Conservation (phyloP, 2,113 vertebrate species). For the Mixornis gularis region DNA sequence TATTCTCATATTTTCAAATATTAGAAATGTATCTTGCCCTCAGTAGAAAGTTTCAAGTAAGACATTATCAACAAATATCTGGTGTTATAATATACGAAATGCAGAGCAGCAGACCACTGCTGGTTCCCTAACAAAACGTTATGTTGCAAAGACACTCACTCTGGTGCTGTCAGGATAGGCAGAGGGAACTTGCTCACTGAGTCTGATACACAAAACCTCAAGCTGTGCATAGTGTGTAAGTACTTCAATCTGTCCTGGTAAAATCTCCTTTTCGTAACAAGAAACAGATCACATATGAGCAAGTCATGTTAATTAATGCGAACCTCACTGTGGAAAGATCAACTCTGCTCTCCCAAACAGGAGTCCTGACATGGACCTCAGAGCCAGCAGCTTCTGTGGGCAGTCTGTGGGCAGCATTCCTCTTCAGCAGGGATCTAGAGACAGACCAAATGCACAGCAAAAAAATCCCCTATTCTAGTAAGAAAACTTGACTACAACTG, state of each 20-base stretch:
- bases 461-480: background rate
- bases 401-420: background rate
- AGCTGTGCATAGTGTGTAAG: background rate
- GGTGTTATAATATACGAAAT: background rate
- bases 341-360: background rate
- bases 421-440: background rate
- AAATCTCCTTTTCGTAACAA: background rate
- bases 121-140: background rate
- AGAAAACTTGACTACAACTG: background rate
- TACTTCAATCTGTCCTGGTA: background rate
- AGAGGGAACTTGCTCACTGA: background rate
- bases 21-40: background rate
- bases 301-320: rapidly evolving
- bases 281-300: background rate
- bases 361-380: background rate
- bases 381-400: background rate
- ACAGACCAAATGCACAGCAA: background rate
- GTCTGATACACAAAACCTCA: background rate
- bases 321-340: background rate
- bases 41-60: background rate
- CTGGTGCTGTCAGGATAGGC: background rate
- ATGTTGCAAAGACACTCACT: background rate
- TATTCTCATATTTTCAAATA: background rate
- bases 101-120: background rate
- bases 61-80: background rate